Evolutionary conservation across 1,140 invertebrate species (phyloP).

Genomic region (Bombus difficillimus): DNA sequence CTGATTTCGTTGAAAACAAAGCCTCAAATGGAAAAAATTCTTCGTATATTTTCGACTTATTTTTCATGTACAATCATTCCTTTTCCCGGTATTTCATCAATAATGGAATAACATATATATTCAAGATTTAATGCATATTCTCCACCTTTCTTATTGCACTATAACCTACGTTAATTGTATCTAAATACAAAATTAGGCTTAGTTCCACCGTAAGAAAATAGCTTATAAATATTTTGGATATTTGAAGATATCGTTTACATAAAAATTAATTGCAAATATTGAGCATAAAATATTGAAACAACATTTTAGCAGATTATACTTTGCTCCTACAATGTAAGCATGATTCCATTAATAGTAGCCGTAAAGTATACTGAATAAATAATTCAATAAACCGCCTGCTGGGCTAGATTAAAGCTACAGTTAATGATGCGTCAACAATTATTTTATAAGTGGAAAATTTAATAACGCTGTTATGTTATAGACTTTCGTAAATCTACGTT

Average conservation of each 20-base stretch:
- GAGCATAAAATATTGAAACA: background rate
- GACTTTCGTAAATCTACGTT: background rate
- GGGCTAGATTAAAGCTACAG: background rate
- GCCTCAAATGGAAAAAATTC: too few relatives aligned
- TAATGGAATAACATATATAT: too few relatives aligned
- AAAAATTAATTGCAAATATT: conserved; percentile 7
- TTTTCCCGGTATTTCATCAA: too few relatives aligned
- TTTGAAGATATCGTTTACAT: background rate
- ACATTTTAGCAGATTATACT: background rate
- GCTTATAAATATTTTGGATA: background rate
- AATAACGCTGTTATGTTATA: background rate
- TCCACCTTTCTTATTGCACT: background rate
- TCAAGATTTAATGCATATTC: background rate
- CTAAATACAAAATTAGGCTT: background rate
- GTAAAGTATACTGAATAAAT: conserved; percentile 12
- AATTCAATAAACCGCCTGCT: conserved; percentile 16
- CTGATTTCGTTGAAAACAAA: too few relatives aligned
- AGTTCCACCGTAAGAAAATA: background rate
- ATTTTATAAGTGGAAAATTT: conserved; percentile 4
- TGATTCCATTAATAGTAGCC: background rate
- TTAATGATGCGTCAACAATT: conserved; percentile 8
- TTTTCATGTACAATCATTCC: too few relatives aligned
- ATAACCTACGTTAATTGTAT: background rate
- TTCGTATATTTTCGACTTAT: too few relatives aligned
- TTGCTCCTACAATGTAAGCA: background rate